phyloP scores from a whole-genome alignment of 2,888 invertebrate species.

The Aleiodes alternator region DNA sequence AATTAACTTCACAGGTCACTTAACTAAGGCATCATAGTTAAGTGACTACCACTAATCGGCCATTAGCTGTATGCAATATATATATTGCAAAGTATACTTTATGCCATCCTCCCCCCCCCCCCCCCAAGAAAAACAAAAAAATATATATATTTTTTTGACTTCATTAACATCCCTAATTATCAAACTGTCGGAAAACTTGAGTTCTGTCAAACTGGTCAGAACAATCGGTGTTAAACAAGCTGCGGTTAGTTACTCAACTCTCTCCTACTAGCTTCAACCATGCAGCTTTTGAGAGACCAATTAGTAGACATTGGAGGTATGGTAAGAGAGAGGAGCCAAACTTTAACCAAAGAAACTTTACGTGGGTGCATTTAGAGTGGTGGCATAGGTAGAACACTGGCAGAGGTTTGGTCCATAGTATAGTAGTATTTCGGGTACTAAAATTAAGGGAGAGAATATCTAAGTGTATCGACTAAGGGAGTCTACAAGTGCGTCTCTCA shows the following conservation, averaged over 20 bases:
- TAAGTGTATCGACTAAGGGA: constrained; percentile 9
- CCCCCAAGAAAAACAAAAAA: no score
- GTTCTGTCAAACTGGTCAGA: constrained; percentile 56
- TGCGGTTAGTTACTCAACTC: constrained; percentile 63
- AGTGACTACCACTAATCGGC: no score
- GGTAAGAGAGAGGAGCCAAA: constrained; percentile 41
- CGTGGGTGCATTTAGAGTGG: constrained; percentile 20
- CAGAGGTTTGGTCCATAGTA: constrained; percentile 6
- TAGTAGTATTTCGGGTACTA: constrained; percentile 19
- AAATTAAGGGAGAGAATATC: constrained; percentile 28
- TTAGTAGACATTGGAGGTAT: constrained; percentile 55
- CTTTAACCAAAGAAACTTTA: constrained; percentile 35
- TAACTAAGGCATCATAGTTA: no score
- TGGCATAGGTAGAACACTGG: no score
- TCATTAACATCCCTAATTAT: no score
- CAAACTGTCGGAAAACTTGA: not conserved
- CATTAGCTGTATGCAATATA: no score
- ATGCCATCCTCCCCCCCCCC: no score
- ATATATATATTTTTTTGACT: no score
- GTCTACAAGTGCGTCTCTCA: not conserved
- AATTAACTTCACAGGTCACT: no score
- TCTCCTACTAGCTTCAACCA: constrained; percentile 35
- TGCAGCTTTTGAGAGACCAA: constrained; percentile 61
- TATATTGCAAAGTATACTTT: no score
- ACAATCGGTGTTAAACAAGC: constrained; percentile 63